phyloP scores from a whole-genome alignment of 2,797 vertebrate species.

The Crocodylus rhombifer region DNA sequence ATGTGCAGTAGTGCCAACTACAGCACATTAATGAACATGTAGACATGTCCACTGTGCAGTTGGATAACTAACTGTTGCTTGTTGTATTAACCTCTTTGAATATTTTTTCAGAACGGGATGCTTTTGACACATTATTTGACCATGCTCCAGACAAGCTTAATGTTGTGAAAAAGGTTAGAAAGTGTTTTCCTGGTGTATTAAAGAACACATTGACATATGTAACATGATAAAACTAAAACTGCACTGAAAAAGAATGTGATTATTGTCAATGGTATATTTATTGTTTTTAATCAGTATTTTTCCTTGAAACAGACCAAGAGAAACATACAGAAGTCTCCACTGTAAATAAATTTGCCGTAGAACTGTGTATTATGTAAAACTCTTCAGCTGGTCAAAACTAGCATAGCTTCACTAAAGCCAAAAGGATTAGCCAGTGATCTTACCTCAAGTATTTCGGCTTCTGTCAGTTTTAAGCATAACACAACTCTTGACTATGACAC shows the following conservation, averaged over 20 bases:
- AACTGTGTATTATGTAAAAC: neutral
- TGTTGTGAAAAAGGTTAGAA: conserved; percentile 95
- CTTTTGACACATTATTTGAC: conserved; percentile 97
- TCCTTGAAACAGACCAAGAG: conserved; percentile 12
- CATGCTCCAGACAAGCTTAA: conserved; percentile 98
- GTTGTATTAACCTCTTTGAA: conserved; percentile 16
- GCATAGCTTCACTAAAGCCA: conserved; percentile 8
- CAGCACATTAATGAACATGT: too few species aligned
- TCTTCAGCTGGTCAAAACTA: neutral
- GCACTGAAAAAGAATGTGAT: neutral
- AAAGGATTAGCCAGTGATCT: conserved; percentile 9
- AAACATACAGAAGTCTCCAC: neutral
- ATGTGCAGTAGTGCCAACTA: too few species aligned
- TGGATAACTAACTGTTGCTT: conserved; percentile 7
- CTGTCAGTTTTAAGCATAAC: conserved; percentile 17
- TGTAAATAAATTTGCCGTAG: conserved; percentile 12
- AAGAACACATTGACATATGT: neutral
- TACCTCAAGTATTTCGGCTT: conserved; percentile 5
- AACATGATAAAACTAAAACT: conserved; percentile 1
- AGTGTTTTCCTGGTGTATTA: neutral
- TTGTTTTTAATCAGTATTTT: conserved; percentile 1
- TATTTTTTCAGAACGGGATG: conserved; percentile 91
- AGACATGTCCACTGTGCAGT: neutral
- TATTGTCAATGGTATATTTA: conserved; percentile 3
- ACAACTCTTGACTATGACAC: neutral